A percentile compares a stretch with the other conserved stretches of the same genome.
These are phyloP conservation scores for Hipposideros armiger DNA, from an alignment of 2,113 vertebrate genomes.

Conservation along the genomic window DNA sequence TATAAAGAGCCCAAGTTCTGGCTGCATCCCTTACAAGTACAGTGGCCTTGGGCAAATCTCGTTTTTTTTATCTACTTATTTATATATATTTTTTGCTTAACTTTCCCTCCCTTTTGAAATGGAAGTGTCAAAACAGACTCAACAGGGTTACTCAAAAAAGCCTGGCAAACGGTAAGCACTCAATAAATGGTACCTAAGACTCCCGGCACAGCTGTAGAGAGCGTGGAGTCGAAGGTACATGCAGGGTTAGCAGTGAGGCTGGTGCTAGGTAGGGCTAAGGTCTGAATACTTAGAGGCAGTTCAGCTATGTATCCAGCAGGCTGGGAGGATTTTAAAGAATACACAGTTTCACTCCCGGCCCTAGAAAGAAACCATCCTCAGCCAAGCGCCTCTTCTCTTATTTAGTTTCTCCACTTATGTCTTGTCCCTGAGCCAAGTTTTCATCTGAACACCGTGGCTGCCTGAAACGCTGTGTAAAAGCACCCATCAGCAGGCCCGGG, in stretches of 20 bases:
- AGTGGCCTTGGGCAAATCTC: background rate
- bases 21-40: background rate
- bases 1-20: background rate
- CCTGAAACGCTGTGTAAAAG: background rate
- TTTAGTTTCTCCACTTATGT: constrained; percentile 41
- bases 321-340: background rate
- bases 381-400: background rate
- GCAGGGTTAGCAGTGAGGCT: background rate
- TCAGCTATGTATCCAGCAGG: no score
- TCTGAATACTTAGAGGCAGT: background rate
- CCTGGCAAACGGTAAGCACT: background rate
- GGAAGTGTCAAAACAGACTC: background rate
- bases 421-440: background rate
- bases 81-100: background rate
- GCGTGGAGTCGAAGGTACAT: accelerated
- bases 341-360: background rate
- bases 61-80: no score
- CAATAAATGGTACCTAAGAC: no score
- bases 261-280: no score
- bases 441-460: background rate
- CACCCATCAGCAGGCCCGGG: background rate
- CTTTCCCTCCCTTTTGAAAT: background rate
- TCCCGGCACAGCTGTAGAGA: background rate
- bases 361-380: background rate
- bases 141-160: background rate